Conservation (phyloP, 2,888 invertebrate species). For the Leucophora obtusa region DNA sequence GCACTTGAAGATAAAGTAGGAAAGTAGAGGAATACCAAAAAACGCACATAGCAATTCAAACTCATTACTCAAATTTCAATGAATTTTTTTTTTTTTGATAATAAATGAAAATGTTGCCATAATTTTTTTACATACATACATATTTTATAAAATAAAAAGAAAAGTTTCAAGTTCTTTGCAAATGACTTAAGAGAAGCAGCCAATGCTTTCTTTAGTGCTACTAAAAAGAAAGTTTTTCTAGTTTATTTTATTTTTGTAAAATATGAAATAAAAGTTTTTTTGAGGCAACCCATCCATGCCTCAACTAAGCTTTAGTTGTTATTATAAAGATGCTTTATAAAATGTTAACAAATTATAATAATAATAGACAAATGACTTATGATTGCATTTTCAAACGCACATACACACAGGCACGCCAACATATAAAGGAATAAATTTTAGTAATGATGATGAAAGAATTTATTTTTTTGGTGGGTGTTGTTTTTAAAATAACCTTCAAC, state of each 20-base stretch:
- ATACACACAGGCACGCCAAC: background rate
- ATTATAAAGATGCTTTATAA: conserved; percentile 45
- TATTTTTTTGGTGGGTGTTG: conserved; percentile 34
- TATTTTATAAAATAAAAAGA: conserved; percentile 14
- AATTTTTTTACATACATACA: conserved; percentile 26
- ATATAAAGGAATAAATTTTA: background rate
- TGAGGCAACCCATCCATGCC: conserved; percentile 21
- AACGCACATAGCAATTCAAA: conserved; percentile 37
- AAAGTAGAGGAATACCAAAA: background rate
- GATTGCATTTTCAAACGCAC: conserved; percentile 59
- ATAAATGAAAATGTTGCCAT: conserved; percentile 59
- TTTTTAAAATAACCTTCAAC: conserved; percentile 20
- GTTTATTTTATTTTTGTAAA: conserved; percentile 11
- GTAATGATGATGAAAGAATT: conserved; percentile 16
- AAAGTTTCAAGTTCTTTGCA: conserved; percentile 64
- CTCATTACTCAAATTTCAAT: conserved; percentile 60
- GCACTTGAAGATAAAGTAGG: conserved; percentile 27
- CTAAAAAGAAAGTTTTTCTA: conserved; percentile 52
- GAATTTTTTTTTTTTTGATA: conserved; percentile 20
- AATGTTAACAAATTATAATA: conserved; percentile 65
- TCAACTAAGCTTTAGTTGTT: conserved; percentile 36
- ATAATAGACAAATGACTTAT: conserved; percentile 65
- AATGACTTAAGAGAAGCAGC: conserved; percentile 59
- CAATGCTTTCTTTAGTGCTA: conserved; percentile 53
- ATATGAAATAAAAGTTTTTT: conserved; percentile 38